Evolutionary conservation across 2,888 invertebrate species (phyloP), one percentile per base, ranked within the genome.

Genomic region (Drosophila heteroneura): DNA sequence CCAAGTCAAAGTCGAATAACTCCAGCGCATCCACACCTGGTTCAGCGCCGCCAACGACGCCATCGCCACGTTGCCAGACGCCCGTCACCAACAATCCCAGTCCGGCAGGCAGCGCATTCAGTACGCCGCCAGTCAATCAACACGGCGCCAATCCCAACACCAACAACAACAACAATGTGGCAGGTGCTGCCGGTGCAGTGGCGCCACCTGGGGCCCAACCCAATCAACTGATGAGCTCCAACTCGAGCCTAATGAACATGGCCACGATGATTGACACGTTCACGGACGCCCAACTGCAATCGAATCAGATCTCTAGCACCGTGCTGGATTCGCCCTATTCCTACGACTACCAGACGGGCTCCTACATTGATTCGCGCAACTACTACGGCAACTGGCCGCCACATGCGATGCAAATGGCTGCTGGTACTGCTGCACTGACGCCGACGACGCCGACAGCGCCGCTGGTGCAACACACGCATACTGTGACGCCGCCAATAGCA

Each of bases 291-390:
- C 97, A 97, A 90, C 93, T 97, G 39, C 97, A 97, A 93, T 97
- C 96, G 91, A 97, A 97, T 91, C 97, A 97, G 93, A 97, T 97
- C 79, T 97, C 97, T 47, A 97, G 97, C 90, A 97, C 97, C 19
- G 97, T 97, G 7, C 93, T 97, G 83, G 97, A 97, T 91, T 95
- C 95, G 5, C 95, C 96, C 14, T 95, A 95, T 79, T 93, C 95
- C 35, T 95, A 95, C 74, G 95, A 95, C 74, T 95, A 95, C 90
- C 95, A 94, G 80, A 94, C 93, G 72, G 93, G 94, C 76, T 93
- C 93, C 87, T 95, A 95, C 79, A 93, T 93, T 59, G 95, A 95
- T 82, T 96, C 95, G 75, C 94, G 96, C 53, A 96, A 96, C 86
- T 95, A 95, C 85, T 95, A 96, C 80, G 95, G 95, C 88, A 94